Evolutionary conservation across 2,888 invertebrate species (phyloP), one percentile per base, ranked within the genome.

Genomic region (Cryptus armator): DNA sequence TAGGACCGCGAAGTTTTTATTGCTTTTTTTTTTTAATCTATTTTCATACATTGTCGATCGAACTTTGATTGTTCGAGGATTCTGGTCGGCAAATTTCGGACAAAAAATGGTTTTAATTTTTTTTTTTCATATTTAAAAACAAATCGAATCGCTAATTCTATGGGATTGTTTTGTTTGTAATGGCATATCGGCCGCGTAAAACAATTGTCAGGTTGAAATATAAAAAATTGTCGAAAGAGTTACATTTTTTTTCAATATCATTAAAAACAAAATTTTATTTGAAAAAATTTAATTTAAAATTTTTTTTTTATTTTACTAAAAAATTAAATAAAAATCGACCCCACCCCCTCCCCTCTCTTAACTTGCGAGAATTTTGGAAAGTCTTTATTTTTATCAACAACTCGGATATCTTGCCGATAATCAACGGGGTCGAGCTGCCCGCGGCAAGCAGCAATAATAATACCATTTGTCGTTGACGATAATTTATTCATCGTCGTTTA

Each of bases 401-500:
- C 37, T 37, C 1, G 37, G 9, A 37, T 37, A 37, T 37, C 37
- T 7, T 37, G 37, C 6, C 37, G 37, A 37, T 37, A 0, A 9
- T 37, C 6, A 37, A 37, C 37, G 37, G 5, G 9, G 16, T 19
- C 19, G 53, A 19, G 19, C 19, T n/a, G 37, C 37, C 37, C 37
- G 37, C 37, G 7, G 7, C 37, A 9, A 37, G 37, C 48, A 2
- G n/a, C 14, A 6, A 19, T 48, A 32, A 71, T 37, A 37, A 74
- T 19, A n/a, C 37, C 70, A 24, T 44, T 64, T 48, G 16, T 32
- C 10, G 16, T 43, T 24, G 19, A 44, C 72, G 3, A n/a, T 44
- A 56, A 72, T 59, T 59, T 62, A 74, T 74, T 29, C 46, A 32
- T 32, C 14, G 43, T 46, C 59, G 14, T 59, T 37, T 37, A 29